Conservation (phyloP, 2,888 invertebrate genomes). For the Scotopteryx bipunctaria region DNA sequence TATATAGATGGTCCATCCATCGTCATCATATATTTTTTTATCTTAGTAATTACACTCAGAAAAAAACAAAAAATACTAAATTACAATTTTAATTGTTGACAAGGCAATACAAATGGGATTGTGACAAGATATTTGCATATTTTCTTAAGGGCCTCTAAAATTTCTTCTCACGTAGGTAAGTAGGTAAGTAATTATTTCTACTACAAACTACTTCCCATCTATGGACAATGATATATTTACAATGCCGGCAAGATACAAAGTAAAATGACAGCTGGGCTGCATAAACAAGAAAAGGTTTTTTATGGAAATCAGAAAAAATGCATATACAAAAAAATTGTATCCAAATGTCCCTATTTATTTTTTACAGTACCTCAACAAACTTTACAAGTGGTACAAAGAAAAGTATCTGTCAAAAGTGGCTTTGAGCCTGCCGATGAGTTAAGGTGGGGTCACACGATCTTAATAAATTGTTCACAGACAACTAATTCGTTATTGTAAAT, state of each 20-base stretch:
- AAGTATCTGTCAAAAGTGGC: conserved; percentile 4
- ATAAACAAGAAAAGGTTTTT: too few species aligned
- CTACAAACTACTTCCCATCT: conserved; percentile 13
- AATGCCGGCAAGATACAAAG: not conserved
- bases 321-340: too few species aligned
- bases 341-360: too few species aligned
- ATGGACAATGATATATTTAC: conserved; percentile 4
- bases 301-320: too few species aligned
- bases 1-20: too few species aligned
- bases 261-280: conserved; percentile 6
- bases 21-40: too few species aligned
- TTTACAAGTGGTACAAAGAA: not conserved
- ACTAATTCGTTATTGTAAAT: conserved; percentile 29
- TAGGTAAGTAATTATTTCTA: conserved; percentile 21
- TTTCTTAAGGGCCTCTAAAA: too few species aligned
- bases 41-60: too few species aligned
- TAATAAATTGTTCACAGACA: conserved; percentile 32
- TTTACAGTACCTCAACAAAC: too few species aligned
- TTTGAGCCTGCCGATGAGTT: not conserved
- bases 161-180: conserved; percentile 16
- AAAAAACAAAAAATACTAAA: too few species aligned
- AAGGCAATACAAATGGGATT: not conserved
- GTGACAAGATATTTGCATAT: not conserved
- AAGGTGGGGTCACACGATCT: conserved; percentile 25
- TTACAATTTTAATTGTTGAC: not conserved